Conservation (phyloP, 2,113 vertebrate species). For the Bufo gargarizans region DNA sequence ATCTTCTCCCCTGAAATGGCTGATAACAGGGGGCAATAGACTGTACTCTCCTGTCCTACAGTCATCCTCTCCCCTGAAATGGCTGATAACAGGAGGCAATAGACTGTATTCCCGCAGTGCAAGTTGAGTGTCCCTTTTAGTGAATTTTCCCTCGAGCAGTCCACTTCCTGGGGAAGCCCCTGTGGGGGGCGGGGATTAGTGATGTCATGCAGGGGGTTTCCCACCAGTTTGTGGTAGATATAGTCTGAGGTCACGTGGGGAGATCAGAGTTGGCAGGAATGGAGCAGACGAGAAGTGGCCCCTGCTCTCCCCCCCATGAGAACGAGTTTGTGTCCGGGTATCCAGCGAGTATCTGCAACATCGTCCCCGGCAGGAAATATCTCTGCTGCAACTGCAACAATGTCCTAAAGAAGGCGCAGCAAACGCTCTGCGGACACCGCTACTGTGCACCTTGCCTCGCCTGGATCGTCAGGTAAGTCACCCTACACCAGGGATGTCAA, state of each 20-base stretch:
- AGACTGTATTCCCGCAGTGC: neutral
- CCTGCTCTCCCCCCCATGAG: slow-evolving; percentile 69
- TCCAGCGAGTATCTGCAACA: slow-evolving; percentile 70
- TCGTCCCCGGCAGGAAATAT: slow-evolving; percentile 68
- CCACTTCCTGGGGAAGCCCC: neutral
- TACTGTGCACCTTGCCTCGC: slow-evolving; percentile 74
- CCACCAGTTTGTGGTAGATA: neutral
- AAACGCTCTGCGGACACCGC: slow-evolving; percentile 71
- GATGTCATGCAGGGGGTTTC: neutral
- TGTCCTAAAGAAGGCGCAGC: slow-evolving; percentile 73
- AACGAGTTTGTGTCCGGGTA: slow-evolving; percentile 80
- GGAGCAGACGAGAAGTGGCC: slow-evolving; percentile 28
- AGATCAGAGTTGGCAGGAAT: neutral
- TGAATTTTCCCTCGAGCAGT: too few relatives aligned
- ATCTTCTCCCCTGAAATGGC: too few relatives aligned
- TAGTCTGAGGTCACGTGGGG: neutral
- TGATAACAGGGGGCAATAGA: too few relatives aligned
- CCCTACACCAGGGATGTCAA: too few relatives aligned
- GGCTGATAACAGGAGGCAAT: neutral
- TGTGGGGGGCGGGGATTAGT: neutral
- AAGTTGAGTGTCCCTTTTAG: too few relatives aligned
- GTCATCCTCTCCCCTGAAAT: too few relatives aligned
- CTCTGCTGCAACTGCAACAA: slow-evolving; percentile 75
- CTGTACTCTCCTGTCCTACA: too few relatives aligned
- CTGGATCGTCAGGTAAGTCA: slow-evolving; percentile 76